These are phyloP conservation scores for Cryptoleucopteryx plumbea DNA, from an alignment of 2,113 vertebrate species.

Conservation along the genomic window DNA sequence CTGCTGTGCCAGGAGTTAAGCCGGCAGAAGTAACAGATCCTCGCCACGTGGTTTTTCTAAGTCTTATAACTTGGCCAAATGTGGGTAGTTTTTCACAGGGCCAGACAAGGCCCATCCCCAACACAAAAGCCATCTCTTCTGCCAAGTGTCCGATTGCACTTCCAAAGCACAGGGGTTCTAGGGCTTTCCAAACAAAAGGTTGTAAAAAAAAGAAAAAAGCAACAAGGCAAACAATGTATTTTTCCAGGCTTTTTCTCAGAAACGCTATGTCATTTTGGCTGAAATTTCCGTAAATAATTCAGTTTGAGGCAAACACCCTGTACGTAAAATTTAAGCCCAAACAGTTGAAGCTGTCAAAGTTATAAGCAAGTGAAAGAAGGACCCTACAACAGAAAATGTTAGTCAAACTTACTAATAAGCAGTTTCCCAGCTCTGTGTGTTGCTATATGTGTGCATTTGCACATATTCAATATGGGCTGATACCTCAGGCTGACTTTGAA, in stretches of 20 bases:
- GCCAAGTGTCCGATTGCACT: conserved; percentile 18
- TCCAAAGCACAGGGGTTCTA: conserved; percentile 48
- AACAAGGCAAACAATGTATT: conserved; percentile 30
- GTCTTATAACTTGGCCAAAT: conserved; percentile 14
- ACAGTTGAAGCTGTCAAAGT: background rate
- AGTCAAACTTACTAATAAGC: background rate
- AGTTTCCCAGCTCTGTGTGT: background rate
- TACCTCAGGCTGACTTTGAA: background rate
- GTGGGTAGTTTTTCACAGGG: conserved; percentile 34
- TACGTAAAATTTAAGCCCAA: background rate
- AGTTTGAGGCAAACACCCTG: background rate
- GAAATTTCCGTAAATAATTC: background rate
- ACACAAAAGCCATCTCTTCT: conserved; percentile 53
- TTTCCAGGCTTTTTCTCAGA: conserved; percentile 49
- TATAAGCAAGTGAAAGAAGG: background rate
- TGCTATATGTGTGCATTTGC: background rate
- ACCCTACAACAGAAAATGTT: background rate
- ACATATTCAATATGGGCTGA: background rate
- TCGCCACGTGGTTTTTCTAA: background rate
- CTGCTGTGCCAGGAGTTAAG: background rate
- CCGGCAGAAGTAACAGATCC: background rate
- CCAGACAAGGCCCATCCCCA: conserved; percentile 11
- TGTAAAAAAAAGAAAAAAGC: background rate
- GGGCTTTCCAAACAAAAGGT: conserved; percentile 45
- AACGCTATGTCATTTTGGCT: conserved; percentile 27